These are phyloP conservation scores for Myotis pilosus DNA, from an alignment of 2,797 vertebrate species.

Conservation along the genomic window DNA sequence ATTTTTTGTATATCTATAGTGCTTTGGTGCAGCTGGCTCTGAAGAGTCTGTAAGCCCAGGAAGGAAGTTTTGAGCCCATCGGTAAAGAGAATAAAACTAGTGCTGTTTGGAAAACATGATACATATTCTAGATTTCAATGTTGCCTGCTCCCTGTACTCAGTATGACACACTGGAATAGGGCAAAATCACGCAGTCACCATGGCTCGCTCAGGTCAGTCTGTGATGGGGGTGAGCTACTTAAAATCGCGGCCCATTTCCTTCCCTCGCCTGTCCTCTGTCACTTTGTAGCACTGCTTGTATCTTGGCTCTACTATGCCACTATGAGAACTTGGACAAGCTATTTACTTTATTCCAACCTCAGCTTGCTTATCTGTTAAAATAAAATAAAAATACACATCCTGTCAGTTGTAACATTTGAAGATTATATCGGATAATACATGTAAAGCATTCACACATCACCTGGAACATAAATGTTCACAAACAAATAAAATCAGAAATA, in stretches of 20 bases:
- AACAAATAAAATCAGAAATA: neutral
- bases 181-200: neutral
- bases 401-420: constrained; percentile 5
- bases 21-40: neutral
- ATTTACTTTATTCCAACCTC: neutral
- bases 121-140: neutral
- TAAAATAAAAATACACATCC: neutral
- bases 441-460: neutral
- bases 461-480: neutral
- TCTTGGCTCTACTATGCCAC: neutral
- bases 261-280: neutral
- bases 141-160: neutral
- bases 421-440: neutral
- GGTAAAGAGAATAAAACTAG: neutral
- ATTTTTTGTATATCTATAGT: neutral
- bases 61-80: neutral
- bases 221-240: neutral
- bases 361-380: neutral
- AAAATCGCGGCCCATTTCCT: fast-evolving
- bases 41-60: neutral
- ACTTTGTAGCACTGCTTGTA: neutral
- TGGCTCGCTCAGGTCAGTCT: no score
- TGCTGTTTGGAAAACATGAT: neutral
- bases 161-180: neutral
- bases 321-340: neutral